Conservation (phyloP, 1,140 invertebrate genomes). For the Lineus longissimus region DNA sequence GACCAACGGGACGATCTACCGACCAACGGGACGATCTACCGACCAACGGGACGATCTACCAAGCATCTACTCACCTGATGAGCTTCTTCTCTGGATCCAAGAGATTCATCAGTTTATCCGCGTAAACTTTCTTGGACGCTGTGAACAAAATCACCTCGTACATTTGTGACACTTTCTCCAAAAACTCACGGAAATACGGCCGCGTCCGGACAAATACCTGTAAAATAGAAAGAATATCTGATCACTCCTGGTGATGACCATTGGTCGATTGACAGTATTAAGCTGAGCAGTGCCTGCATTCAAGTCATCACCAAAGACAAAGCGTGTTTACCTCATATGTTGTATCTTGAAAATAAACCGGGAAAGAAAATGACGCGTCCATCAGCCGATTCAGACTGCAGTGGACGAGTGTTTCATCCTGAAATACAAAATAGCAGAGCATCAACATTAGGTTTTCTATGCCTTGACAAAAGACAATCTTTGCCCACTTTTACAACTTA, state of each 20-base stretch:
- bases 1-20: too few species aligned
- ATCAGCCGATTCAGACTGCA: conserved; percentile 88
- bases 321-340: conserved; percentile 71
- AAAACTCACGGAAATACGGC: conserved; percentile 86
- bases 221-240: conserved; percentile 15
- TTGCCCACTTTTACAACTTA: too few species aligned
- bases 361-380: conserved; percentile 89
- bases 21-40: too few species aligned
- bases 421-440: conserved; percentile 29
- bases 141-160: conserved; percentile 97
- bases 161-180: conserved; percentile 80
- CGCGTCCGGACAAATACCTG: conserved; percentile 86
- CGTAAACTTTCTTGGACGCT: conserved; percentile 92
- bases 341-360: conserved; percentile 88
- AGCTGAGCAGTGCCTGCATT: too few species aligned
- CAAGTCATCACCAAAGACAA: too few species aligned
- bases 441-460: conserved; percentile 22
- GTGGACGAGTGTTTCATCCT: conserved; percentile 95
- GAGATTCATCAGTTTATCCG: conserved; percentile 89
- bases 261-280: too few species aligned
- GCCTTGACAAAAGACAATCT: too few species aligned
- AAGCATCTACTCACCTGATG: conserved; percentile 88
- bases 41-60: too few species aligned
- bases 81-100: conserved; percentile 83
- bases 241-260: too few species aligned